Percentiles rank a stretch among this genome's conserved stretches.
These are phyloP conservation scores for Caenorhabditis macrosperma DNA, from an alignment of 2,888 invertebrate genomes.

Conservation along the genomic window DNA sequence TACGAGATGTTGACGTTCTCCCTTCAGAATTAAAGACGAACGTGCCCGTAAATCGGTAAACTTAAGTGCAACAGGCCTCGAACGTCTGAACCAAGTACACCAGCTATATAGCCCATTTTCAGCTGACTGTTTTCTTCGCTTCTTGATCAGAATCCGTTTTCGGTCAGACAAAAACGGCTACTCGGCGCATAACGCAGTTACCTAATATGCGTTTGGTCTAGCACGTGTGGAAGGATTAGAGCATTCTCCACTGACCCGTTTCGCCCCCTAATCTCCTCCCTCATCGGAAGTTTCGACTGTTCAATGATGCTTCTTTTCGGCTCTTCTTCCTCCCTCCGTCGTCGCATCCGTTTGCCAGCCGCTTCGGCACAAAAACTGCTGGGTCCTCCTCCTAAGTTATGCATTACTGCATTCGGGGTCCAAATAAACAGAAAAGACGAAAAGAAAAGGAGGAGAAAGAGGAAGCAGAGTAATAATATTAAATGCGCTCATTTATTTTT, in stretches of 20 bases:
- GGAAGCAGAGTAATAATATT: background rate
- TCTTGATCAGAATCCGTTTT: too few species aligned
- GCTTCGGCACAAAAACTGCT: background rate
- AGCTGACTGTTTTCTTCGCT: too few species aligned
- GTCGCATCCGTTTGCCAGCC: background rate
- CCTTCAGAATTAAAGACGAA: too few species aligned
- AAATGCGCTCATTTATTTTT: background rate
- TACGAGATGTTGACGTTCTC: too few species aligned
- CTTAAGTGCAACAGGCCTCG: too few species aligned
- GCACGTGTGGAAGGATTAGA: background rate
- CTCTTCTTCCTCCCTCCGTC: background rate
- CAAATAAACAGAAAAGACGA: conserved; percentile 7
- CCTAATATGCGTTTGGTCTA: too few species aligned
- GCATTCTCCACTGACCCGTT: too few species aligned
- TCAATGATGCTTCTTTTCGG: background rate
- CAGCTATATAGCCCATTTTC: too few species aligned
- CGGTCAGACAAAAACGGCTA: too few species aligned
- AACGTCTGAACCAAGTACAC: too few species aligned
- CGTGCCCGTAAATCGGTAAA: too few species aligned
- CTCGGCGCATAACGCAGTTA: too few species aligned
- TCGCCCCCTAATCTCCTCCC: background rate
- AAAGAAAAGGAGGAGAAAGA: background rate
- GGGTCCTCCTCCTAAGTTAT: conserved; percentile 6
- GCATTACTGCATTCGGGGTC: conserved; percentile 2
- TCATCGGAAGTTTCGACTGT: background rate